Evolutionary conservation across 92 coral and sea anemone species (phyloP), one percentile per base, ranked within the genome.

Genomic region (Scolanthus callimorphus): DNA sequence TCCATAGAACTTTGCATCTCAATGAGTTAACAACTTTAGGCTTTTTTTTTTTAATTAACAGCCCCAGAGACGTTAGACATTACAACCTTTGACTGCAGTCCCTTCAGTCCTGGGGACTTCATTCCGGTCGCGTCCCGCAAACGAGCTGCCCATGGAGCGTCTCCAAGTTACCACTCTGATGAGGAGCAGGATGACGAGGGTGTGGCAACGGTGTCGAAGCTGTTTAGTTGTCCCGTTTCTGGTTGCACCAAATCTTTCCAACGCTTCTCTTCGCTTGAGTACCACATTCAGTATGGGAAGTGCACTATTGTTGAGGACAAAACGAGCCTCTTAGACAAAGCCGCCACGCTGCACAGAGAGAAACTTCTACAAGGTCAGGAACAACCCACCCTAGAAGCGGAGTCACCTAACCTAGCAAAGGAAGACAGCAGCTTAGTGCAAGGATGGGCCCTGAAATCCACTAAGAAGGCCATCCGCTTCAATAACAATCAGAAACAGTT

Each of bases 171-270:
- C 24, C 17, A 37, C 27, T 13, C 38, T 19, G 15, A 13, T 21
- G 60, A 43, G 15, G 57, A 25, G 30, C 30, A 37, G 43, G 67
- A 54, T 20, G 31, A 44, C 20, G n/a, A n/a, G n/a, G n/a, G n/a
- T n/a, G n/a, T 31, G 54, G 43, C 25, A 24, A n/a, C 48, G 19
- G 13, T 46, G 39, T 2, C 12, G 1, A 29, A 39, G 13, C 67
- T 72, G 24, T 52, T 62, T 51, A 51, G 55, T 19, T 53, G 79
- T 72, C 71, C 62, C 31, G 38, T 55, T 25, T 44, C 65, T 27
- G 81, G 81, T 20, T 64, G 81, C 34, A 67, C 57, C 3, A 30
- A 67, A 22, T 56, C 73, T 15, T 74, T 63, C 57, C 74, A 64
- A 51, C 24, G 39, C 27, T 60, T 62, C 45, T 41, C 23, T 25